Conservation (phyloP, 2,888 invertebrate genomes). For the Cosmopolites sordidus region DNA sequence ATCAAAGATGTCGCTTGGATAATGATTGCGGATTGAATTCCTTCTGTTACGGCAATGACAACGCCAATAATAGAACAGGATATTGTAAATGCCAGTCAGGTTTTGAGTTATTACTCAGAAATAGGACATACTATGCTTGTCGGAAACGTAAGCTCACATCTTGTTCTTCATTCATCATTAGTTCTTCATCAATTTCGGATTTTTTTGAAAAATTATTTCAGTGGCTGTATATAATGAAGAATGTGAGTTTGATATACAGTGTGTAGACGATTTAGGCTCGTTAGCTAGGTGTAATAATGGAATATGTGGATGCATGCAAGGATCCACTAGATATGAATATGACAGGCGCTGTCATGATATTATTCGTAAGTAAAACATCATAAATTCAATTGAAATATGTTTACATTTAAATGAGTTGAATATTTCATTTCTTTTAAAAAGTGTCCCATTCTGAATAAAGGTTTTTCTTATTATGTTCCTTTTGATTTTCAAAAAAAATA, state of each 20-base stretch:
- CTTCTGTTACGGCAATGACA: slow-evolving; percentile 43
- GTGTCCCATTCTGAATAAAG: too few relatives aligned
- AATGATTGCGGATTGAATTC: slow-evolving; percentile 40
- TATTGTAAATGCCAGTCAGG: slow-evolving; percentile 47
- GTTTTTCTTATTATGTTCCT: too few relatives aligned
- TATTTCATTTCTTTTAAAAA: too few relatives aligned
- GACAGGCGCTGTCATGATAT: slow-evolving; percentile 40
- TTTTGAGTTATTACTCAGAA: slow-evolving; percentile 42
- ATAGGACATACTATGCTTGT: slow-evolving; percentile 46
- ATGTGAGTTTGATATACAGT: slow-evolving; percentile 42
- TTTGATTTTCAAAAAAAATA: too few relatives aligned
- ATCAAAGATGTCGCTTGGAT: slow-evolving; percentile 37
- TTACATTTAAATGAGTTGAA: too few relatives aligned
- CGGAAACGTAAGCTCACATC: slow-evolving; percentile 41
- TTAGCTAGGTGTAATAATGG: slow-evolving; percentile 33
- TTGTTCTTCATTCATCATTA: too few relatives aligned
- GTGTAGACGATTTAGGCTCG: slow-evolving; percentile 36
- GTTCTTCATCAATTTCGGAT: too few relatives aligned
- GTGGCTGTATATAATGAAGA: slow-evolving; percentile 36
- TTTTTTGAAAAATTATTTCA: slow-evolving; percentile 23
- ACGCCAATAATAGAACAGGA: slow-evolving; percentile 33
- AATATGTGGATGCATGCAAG: slow-evolving; percentile 37
- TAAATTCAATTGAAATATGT: too few relatives aligned
- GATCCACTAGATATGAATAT: slow-evolving; percentile 33
- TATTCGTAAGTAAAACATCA: slow-evolving; percentile 35